Percentiles rank a stretch among this genome's conserved stretches.
Evolutionary conservation across 2,113 vertebrate genomes (phyloP).

Genomic region (Probosciger aterrimus): DNA sequence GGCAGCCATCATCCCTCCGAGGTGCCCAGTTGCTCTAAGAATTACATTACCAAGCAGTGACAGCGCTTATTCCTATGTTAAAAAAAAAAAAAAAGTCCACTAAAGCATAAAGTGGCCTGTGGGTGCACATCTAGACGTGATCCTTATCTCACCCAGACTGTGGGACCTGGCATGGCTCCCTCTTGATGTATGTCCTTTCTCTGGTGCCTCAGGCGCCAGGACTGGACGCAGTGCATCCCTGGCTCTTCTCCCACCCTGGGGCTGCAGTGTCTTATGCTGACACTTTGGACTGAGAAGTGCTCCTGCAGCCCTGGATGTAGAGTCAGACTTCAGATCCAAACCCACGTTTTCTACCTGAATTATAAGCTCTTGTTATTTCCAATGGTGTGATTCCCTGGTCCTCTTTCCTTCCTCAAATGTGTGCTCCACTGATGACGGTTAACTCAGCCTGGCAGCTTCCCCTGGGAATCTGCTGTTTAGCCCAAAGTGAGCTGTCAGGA

Average conservation of each 20-base stretch:
- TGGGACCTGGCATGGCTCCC: background rate
- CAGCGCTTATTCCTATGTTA: background rate
- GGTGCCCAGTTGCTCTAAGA: accelerated
- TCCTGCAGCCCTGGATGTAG: background rate
- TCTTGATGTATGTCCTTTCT: background rate
- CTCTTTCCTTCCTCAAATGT: background rate
- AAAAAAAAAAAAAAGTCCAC: background rate
- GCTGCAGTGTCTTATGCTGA: accelerated
- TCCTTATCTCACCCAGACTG: background rate
- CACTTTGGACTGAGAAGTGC: background rate
- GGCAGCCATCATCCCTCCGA: background rate
- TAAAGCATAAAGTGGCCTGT: background rate
- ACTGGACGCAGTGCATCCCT: accelerated
- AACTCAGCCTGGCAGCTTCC: background rate
- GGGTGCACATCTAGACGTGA: background rate
- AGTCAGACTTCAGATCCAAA: background rate
- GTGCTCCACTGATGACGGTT: background rate
- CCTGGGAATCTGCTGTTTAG: background rate
- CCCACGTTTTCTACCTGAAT: accelerated
- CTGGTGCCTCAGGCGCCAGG: background rate
- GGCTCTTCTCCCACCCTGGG: background rate
- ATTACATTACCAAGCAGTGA: background rate
- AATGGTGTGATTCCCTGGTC: background rate
- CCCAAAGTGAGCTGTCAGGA: background rate
- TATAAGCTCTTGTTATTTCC: background rate